Evolutionary conservation across 2,888 invertebrate species (phyloP), one percentile per base, ranked within the genome.

Genomic region (Onchidella celtica): DNA sequence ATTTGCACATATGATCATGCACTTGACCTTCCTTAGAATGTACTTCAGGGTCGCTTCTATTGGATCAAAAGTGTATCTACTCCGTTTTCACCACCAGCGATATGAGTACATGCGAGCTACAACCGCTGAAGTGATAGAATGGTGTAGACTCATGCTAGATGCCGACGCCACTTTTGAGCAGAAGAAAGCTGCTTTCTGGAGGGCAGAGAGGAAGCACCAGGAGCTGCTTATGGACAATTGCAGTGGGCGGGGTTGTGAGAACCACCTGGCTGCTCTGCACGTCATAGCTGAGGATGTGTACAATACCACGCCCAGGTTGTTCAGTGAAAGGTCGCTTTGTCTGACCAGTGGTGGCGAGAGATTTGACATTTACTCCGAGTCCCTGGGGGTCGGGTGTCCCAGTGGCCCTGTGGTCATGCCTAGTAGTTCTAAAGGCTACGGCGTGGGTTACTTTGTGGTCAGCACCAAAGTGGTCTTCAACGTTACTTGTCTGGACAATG

Each of bases 1-100:
- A 0, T 79, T 79, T 57, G 79, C 79, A 29, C 79, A 79, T 36
- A 9, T 79, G 63, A 55, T 73, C 0, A 47, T 79, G 34, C 79
- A 79, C 14, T 27, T 73, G 21, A 73, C 72, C 2, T 79, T 66
- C 24, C 73, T 65, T 24, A 63, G 32, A 47, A 79, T 79, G 73
- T 79, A 73, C 57, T 65, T 27, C 57, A 29, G 73, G 2, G 40
- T 27, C 1, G 65, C 73, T 27, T 69, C 79, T 1, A n/a, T 73
- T 24, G 55, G 73, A 11, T 36, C 79, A 17, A 79, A 57, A 24
- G 73, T 66, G 1, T 55, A 66, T 55, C 32, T 79, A 6, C 17
- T 40, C 21, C 63, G 66, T 2, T 73, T 79, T 27, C 36, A 72
- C 36, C 63, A 79, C 55, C 66, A 55, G 3, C 47, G 65, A 0